phyloP scores from a whole-genome alignment of 2,797 vertebrate species.

The Megaceryle alcyon region DNA sequence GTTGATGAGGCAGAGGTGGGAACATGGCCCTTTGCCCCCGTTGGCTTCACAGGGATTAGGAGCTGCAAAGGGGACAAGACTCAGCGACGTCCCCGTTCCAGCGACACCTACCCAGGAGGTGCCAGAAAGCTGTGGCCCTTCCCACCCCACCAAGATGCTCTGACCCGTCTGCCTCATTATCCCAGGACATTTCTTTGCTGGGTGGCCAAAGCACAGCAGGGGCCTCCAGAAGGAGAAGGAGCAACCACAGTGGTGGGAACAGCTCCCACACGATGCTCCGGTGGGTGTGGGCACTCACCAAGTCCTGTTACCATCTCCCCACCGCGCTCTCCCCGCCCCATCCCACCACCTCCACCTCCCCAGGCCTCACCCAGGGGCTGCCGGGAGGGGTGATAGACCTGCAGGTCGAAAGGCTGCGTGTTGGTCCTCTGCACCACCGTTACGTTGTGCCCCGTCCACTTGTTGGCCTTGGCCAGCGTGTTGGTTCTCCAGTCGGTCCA shows the following conservation, averaged over 20 bases:
- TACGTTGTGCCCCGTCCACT: conserved; percentile 97
- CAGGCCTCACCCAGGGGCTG: conserved; percentile 90
- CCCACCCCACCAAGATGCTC: not conserved
- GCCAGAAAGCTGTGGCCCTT: not conserved
- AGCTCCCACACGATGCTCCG: fast-evolving
- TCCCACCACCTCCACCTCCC: fast-evolving
- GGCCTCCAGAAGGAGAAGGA: not conserved
- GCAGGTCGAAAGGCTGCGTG: conserved; percentile 96
- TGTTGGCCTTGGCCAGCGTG: conserved; percentile 97
- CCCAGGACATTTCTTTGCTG: not conserved
- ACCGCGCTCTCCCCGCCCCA: fast-evolving
- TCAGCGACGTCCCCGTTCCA: not conserved
- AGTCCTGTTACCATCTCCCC: fast-evolving
- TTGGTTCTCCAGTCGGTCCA: conserved; percentile 99
- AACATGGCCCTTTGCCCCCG: conserved; percentile 88
- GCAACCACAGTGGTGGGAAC: not conserved
- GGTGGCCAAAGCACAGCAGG: not conserved
- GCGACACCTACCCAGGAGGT: fast-evolving
- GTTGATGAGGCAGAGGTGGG: conserved; percentile 97
- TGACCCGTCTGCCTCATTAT: not conserved
- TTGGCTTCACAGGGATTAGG: conserved; percentile 92
- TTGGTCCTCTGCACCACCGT: conserved; percentile 97
- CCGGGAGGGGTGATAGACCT: conserved; percentile 96
- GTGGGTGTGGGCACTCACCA: fast-evolving
- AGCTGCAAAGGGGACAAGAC: conserved; percentile 73